Evolutionary conservation across 30 jellyfish, hydroid and myxozoan genomes (phyloP).

Genomic region (Hydractinia symbiolongicarpus): DNA sequence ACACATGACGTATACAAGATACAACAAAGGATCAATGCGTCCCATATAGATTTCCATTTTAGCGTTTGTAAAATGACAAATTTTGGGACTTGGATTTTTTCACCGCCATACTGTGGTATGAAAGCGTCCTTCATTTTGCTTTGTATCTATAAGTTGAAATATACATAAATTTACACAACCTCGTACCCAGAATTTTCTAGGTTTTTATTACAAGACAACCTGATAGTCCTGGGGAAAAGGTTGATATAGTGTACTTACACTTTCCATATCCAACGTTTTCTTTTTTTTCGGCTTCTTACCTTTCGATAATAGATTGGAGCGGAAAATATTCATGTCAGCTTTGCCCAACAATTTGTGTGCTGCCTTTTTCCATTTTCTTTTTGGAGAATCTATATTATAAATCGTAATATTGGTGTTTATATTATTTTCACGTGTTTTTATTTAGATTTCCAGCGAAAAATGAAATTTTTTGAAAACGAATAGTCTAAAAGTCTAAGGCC

Average conservation of each 20-base stretch:
- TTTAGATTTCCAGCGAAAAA: too few relatives aligned
- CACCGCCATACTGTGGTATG: conserved; percentile 61
- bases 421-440: neutral
- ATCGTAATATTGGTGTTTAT: neutral
- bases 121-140: neutral
- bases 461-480: too few relatives aligned
- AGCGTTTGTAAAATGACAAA: conserved; percentile 55
- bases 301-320: neutral
- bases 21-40: conserved; percentile 49
- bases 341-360: neutral
- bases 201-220: too few relatives aligned
- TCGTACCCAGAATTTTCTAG: too few relatives aligned
- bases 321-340: neutral
- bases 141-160: neutral
- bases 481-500: too few relatives aligned
- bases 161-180: too few relatives aligned
- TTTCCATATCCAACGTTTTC: neutral
- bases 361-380: conserved; percentile 14
- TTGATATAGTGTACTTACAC: neutral
- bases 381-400: conserved; percentile 18
- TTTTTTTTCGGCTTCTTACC: neutral
- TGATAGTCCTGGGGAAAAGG: too few relatives aligned
- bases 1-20: conserved; percentile 65
- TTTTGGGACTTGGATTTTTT: conserved; percentile 47
- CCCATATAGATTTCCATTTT: conserved; percentile 60